Base-by-base conservation (phyloP, 2,888 invertebrate genomes). In the Orthosia gracilis region DNA sequence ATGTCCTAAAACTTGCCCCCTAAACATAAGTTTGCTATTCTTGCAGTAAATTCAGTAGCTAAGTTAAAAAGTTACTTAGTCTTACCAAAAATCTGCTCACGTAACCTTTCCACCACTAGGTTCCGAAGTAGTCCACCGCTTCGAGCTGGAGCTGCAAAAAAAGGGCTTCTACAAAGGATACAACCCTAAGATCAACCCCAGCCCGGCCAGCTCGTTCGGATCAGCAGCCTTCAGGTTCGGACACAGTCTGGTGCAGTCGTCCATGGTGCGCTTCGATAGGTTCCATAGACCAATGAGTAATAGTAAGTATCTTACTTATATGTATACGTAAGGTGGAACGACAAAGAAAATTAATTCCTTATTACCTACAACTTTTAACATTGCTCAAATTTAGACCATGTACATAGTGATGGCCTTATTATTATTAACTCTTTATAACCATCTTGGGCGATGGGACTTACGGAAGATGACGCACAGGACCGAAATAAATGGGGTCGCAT, bases 171-270 rank as follows among this genome's bases (percentile, higher is more conserved):
- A 97, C 90, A 95, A 97, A 4, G 97, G 97, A 11, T 98, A 98
- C 91, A 97, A 98, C 88, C 93, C 97, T 0, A 97, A 97, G 80
- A 94, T 97, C 3, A 98, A 98, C 94, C 97, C 98, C 0, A 97
- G 97, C 4, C 97, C 98, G 0, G 98, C 98, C 1, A 98, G 98
- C 92, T 97, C 98, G 0, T 98, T 98, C 93, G 97, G 98, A 0
- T 97, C 98, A 0, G 98, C 98, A 0, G 98, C 98, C 4, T 98
- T 98, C 92, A 97, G 98, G 31, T 98, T 98, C 91, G 98, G 98
- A 0, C 98, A 98, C 91, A 98, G 98, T 59, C 94, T 99, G 81
- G 98, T 99, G 4, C 98, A 98, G 89, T 97, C 97, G 11, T 97
- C 98, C 15, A 98, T 98, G 91, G 96, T 98, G 80, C 97, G 98